Evolutionary conservation across 2,113 vertebrate species (phyloP), one percentile per base, ranked within the genome.

Genomic region (Egretta garzetta): DNA sequence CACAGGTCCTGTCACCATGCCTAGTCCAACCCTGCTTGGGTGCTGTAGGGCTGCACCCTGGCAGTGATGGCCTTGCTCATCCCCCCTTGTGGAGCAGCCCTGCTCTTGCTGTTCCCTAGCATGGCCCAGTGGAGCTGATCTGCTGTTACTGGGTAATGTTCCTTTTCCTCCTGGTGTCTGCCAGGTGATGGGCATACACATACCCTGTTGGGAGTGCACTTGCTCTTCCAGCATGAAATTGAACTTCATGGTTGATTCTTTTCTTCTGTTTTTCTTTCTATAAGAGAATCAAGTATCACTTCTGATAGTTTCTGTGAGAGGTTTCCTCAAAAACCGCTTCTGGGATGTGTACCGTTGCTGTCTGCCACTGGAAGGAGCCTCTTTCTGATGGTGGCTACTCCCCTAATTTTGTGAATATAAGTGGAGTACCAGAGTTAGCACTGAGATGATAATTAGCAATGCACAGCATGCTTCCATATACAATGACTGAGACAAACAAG

Each of bases 1-100:
- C 27, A 52, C 8, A 9, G 7, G 7, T n/a, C 53, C 27, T 16
- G 28, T 47, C 33, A 53, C n/a, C 2, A 1, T n/a, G 12, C 37
- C 37, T 52, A 43, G 26, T 24, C 28, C 52, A 60, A 24, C 12
- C 20, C 18, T 45, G 33, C 37, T 16, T 41, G 27, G 3, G 19
- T 37, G 37, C 22, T 45, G 8, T 27, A 23, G 70, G 35, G 19
- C 19, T 59, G 18, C 62, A 33, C 10, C 19, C 17, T 8, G 9
- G 8, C 1, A 1, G 10, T 15, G 26, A 6, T 12, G n/a, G 12
- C 39, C 49, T 30, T 41, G 19, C 14, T 27, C 8, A 12, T 15
- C 20, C 24, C 62, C 33, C 37, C 4, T 60, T 27, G 35, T 30
- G 8, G 58, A 56, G 39, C 58, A 21, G 26, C 13, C n/a, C 24